Base-by-base conservation (phyloP, 2,888 invertebrate genomes). In the Aspidapion aeneum region DNA sequence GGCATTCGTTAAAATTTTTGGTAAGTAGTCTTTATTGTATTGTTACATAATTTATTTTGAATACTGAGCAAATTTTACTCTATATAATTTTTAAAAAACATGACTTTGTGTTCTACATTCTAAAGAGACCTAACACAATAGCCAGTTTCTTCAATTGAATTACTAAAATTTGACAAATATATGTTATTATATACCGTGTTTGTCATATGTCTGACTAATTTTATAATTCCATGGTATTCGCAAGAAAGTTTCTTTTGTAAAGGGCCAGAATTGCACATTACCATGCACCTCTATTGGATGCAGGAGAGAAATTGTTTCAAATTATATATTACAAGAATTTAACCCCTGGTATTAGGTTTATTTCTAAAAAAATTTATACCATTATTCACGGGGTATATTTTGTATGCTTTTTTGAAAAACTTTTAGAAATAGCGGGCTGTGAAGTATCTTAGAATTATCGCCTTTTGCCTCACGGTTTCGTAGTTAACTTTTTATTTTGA, bases 271-370 rank as follows among this genome's bases (percentile, higher is more conserved):
- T 7, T 35, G 12, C 5, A 12, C 35, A 3, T 35, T 3, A 35
- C 35, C 12, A 35, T 35, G 35, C 35, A 35, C 12, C 52, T n/a
- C n/a, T n/a, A n/a, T n/a, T n/a, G n/a, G n/a, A n/a, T 52, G 52
- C 52, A n/a, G 17, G 52, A 52, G 52, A 5, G 19, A 52, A 52
- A 52, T 52, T 52, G n/a, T 52, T 52, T 17, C 52, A 52, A 52
- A 52, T 52, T 18, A 52, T 19, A 52, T 52, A 19, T 52, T 52
- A n/a, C 3, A 17, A n/a, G 19, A 5, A 52, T n/a, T n/a, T 22
- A 61, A 35, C 35, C 66, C 63, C 60, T 58, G 59, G 60, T 58
- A 63, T 65, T 57, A 60, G 60, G 60, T 62, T 60, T 62, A 66
- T 66, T 63, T 59, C 61, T 60, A 63, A 66, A 63, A 56, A 54